These are phyloP conservation scores for Gastrophysa polygoni DNA, from an alignment of 2,888 invertebrate species.

Conservation along the genomic window DNA sequence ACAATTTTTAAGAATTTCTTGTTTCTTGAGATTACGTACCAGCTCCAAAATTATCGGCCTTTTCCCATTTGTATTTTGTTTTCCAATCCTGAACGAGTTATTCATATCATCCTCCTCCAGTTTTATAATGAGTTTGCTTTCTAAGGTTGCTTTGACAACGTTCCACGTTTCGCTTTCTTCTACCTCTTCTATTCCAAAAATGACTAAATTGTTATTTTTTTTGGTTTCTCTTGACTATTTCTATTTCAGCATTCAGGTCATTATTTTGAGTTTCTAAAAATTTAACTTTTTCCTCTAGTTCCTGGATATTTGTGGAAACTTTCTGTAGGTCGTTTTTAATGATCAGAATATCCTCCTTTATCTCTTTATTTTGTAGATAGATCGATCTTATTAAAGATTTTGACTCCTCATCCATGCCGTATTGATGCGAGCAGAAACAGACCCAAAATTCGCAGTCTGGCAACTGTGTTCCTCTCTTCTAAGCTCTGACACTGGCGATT, in stretches of 20 bases:
- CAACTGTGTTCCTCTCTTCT: not conserved
- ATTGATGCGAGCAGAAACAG: not conserved
- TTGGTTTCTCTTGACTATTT: not conserved
- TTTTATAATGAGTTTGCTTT: not conserved
- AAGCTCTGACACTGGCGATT: not conserved
- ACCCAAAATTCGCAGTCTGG: not conserved
- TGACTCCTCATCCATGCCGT: conserved; percentile 1
- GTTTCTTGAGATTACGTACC: not conserved
- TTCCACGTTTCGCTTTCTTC: not conserved
- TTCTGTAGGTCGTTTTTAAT: not conserved
- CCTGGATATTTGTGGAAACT: not conserved
- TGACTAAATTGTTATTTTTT: conserved; percentile 6
- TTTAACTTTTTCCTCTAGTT: not conserved
- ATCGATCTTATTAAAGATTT: conserved; percentile 3
- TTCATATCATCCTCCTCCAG: not conserved
- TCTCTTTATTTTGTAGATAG: not conserved
- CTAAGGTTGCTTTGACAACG: not conserved
- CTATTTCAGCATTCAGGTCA: not conserved
- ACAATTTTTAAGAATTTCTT: not conserved
- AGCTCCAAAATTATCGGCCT: conserved; percentile 1
- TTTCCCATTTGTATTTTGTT: not conserved
- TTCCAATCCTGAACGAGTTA: not conserved
- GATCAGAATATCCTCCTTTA: not conserved
- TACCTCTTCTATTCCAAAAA: not conserved
- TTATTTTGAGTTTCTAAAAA: conserved; percentile 2